Base-by-base conservation (phyloP, 2,797 vertebrate species). In the Takifugu rubripes region DNA sequence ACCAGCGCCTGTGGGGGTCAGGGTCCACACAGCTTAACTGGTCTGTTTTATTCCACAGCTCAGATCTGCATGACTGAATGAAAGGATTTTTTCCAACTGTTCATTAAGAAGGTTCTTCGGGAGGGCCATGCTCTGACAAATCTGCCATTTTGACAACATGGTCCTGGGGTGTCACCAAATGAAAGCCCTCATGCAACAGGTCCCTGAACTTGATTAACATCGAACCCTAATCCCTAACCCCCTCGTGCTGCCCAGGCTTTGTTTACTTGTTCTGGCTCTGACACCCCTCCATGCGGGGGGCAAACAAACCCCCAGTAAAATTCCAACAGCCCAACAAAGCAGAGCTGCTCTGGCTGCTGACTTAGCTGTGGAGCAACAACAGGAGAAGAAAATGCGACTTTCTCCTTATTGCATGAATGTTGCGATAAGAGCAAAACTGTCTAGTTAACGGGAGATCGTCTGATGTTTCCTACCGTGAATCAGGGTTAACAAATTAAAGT, bases 341-440 rank as follows among this genome's bases (percentile, higher is more conserved):
- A 7, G 69, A 70, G 61, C 65, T 70, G 63, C 72, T 74, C 51
- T 21, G 0, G 62, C 66, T 54, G 31, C 69, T 68, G 77, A 85
- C 27, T 77, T 68, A 66, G 78, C 59, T 1, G 42, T 52, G 43
- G 44, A 52, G 59, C 8, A 53, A 56, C 60, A 72, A 62, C 50
- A 59, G 54, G 54, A 54, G 54, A 63, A 46, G 59, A 36, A 25
- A 68, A 71, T 56, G 54, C 29, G 36, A 54, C 63, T 73, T 69
- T 27, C 21, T 49, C 10, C 58, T n/a, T 33, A 61, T 64, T 65
- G 70, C 57, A 54, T 66, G 66, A 68, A 58, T 8, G 27, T 27
- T 1, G 55, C 2, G 27, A 72, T 72, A 65, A 72, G 49, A 59
- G 51, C 10, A 6, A 4, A 14, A 26, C 52, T 25, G 43, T 56